phyloP scores from a whole-genome alignment of 2,888 invertebrate species.

The Aspidapion aeneum region DNA sequence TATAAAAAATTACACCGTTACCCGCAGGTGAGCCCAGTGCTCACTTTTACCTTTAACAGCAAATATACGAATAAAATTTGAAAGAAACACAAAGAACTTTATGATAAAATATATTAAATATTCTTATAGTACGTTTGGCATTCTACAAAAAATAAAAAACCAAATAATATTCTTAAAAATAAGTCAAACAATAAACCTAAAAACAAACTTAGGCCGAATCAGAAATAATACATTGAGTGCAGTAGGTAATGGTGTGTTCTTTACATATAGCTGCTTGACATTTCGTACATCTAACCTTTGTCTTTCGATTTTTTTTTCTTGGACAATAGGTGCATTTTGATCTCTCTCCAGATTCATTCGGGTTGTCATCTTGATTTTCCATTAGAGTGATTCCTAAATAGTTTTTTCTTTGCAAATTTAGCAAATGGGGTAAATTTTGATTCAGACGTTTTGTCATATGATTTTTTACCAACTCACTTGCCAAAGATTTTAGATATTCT shows the following conservation, averaged over 20 bases:
- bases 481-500: conserved; percentile 1
- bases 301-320: conserved; percentile 3
- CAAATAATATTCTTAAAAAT: background rate
- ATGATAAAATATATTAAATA: conserved; percentile 2
- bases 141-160: background rate
- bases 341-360: conserved; percentile 3
- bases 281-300: background rate
- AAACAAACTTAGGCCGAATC: background rate
- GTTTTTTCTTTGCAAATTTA: conserved; percentile 7
- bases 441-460: conserved; percentile 2
- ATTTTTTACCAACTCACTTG: conserved; percentile 2
- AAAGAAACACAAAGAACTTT: conserved; percentile 5
- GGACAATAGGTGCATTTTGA: conserved; percentile 9
- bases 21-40: conserved; percentile 6
- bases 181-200: background rate
- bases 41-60: background rate
- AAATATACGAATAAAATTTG: conserved; percentile 4
- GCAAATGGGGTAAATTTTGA: conserved; percentile 7
- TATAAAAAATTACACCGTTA: conserved; percentile 6
- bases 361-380: background rate
- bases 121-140: background rate
- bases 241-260: background rate
- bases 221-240: background rate
- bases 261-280: background rate
- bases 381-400: background rate